A percentile compares a stretch with the other conserved stretches of the same genome.
Conservation (phyloP, 1,140 invertebrate species). For the Leucophenga varia region DNA sequence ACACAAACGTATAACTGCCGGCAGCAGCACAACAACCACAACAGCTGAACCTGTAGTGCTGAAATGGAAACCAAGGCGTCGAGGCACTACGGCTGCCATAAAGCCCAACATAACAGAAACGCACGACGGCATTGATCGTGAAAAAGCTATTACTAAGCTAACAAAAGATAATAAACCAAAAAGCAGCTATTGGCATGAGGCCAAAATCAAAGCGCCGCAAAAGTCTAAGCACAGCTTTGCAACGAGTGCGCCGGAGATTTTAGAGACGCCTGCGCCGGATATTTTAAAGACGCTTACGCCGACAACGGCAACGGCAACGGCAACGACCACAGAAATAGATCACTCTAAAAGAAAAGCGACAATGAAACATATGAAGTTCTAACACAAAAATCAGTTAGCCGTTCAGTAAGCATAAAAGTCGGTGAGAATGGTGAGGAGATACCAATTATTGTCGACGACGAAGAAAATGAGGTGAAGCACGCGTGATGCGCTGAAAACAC, state of each 20-base stretch:
- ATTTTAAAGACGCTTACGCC: conserved; percentile 11
- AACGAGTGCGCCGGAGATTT: too few species aligned
- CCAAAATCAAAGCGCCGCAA: too few species aligned
- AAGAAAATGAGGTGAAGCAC: conserved; percentile 44
- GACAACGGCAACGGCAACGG: background rate
- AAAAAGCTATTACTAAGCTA: conserved; percentile 35
- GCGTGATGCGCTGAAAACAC: too few species aligned
- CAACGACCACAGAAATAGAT: conserved; percentile 4
- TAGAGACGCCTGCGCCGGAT: too few species aligned
- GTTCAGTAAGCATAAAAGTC: conserved; percentile 50
- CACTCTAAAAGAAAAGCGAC: background rate
- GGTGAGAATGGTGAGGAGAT: conserved; percentile 49
- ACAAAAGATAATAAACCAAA: conserved; percentile 51
- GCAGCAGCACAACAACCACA: conserved; percentile 26
- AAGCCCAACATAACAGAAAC: background rate
- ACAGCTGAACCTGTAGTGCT: conserved; percentile 27
- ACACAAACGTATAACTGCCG: conserved; percentile 29
- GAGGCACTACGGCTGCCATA: too few species aligned
- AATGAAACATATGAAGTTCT: conserved; percentile 38
- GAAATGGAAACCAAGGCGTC: conserved; percentile 46
- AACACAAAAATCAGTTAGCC: conserved; percentile 50
- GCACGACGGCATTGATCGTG: background rate
- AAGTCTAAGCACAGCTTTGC: too few species aligned
- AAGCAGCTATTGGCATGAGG: conserved; percentile 32
- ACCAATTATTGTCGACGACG: conserved; percentile 43